Evolutionary conservation across 2,797 vertebrate species (phyloP).

Genomic region (Cynopterus sphinx): DNA sequence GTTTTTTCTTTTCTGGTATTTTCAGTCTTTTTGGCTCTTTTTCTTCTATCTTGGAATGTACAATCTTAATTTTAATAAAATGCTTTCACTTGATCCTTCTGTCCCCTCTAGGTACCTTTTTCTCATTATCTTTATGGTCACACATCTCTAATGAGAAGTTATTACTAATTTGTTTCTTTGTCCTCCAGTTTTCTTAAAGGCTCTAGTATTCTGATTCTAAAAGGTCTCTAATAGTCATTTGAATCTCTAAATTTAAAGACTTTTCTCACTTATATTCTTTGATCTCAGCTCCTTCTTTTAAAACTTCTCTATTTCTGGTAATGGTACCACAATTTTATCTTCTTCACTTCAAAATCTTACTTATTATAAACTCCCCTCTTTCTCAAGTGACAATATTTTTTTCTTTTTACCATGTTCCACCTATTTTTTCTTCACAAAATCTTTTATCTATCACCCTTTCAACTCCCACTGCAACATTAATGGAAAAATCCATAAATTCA

Average conservation of each 20-base stretch:
- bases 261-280: conserved; percentile 5
- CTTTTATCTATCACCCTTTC: background rate
- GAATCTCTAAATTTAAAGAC: background rate
- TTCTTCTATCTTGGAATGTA: background rate
- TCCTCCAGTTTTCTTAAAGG: conserved; percentile 1
- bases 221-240: background rate
- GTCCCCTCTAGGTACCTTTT: background rate
- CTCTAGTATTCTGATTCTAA: background rate
- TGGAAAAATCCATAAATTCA: background rate
- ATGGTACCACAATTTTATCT: background rate
- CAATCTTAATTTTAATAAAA: background rate
- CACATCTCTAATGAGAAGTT: background rate
- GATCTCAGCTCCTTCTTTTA: background rate
- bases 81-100: background rate
- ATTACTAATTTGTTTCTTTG: background rate
- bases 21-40: background rate
- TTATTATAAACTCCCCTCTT: background rate
- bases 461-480: background rate
- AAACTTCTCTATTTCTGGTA: background rate
- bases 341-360: background rate
- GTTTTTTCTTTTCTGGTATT: background rate
- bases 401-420: background rate
- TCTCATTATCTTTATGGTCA: background rate
- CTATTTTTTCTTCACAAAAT: background rate
- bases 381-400: background rate